Evolutionary conservation across 2,888 invertebrate genomes (phyloP), one percentile per base, ranked within the genome.

Genomic region (Drosophila lacicola): DNA sequence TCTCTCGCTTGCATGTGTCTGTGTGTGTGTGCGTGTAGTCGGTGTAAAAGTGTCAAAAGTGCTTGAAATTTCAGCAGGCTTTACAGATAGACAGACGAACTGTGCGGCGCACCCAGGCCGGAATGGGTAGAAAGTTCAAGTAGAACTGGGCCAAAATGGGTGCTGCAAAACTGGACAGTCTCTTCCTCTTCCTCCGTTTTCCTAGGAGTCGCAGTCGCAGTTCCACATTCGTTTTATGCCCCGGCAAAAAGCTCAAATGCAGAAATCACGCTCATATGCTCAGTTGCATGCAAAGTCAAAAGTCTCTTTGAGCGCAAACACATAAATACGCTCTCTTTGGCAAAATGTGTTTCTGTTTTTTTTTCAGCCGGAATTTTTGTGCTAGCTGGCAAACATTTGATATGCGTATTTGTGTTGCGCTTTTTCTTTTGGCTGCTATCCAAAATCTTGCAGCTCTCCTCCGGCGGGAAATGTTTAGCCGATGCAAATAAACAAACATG

Each of bases 191-290:
- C 29, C 29, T 29, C 29, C 29, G 8, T 2, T 2, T 29, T 29
- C 8, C 29, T 29, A 8, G 29, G 8, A 8, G 56, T 55, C 14
- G 37, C 10, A 29, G 39, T 53, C 21, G 2, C 17, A 29, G 17
- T 56, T 55, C 41, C 54, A 65, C 80, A 64, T 86, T 72, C 70
- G 67, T 70, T 74, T 78, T 74, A 70, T 74, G 80, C 53, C 58
- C 44, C 60, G 61, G 39, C 51, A 73, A 80, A 76, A 80, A 76
- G 65, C 58, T 72, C 80, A 86, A 82, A 88, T 86, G 74, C 87
- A 82, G 75, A 85, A 85, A 89, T 90, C 84, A 83, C 83, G 86
- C 90, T 90, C 89, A 88, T 83, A 86, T 88, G 84, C 90, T 90
- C 90, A 90, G 71, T 83, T 88, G 87, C 72, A 80, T 76, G 86